Evolutionary conservation across 1,140 invertebrate species (phyloP), one percentile per base, ranked within the genome.

Genomic region (Bombyx mandarina): DNA sequence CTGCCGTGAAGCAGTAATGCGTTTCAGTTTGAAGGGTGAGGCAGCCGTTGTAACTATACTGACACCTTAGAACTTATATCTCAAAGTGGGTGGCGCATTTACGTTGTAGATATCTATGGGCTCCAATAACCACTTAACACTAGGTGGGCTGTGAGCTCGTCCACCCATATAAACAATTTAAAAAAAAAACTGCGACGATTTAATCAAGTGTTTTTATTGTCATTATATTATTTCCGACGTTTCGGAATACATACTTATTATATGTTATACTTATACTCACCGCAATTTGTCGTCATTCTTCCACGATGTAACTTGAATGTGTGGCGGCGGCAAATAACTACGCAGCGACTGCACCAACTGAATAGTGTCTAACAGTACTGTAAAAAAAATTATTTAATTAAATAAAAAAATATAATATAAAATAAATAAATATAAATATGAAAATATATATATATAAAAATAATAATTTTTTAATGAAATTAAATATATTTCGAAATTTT

Each of bases 241-340:
- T 47, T 10, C 8, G n/a, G n/a, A 47, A 3, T 47, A 47, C n/a
- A 18, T 18, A 18, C 12, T 18, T 18, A 18, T 47, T 47, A 22
- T 53, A 43, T 10, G 52, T 18, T 18, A 18, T 53, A 5, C 26
- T 18, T 18, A 43, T 49, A 53, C 63, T 78, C 58, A 91, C 88
- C 91, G 90, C 79, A 93, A 90, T 82, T 94, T 94, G 73, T 94
- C 93, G 75, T 95, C 94, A 76, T 94, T 95, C 79, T 95, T 96
- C 94, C 94, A 95, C 58, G 94, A 95, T 63, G 93, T 94, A 12
- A 95, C 93, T 68, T 94, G 93, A 71, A 95, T 95, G 80, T 95
- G 94, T 3, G 94, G 94, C 10, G 94, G 94, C 56, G 94, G 94
- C 65, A 96, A 82, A 71, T 94, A 95, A 80, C 93, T 95, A 50